Evolutionary conservation across 2,888 invertebrate species (phyloP).

Genomic region (Tipula vernalis): DNA sequence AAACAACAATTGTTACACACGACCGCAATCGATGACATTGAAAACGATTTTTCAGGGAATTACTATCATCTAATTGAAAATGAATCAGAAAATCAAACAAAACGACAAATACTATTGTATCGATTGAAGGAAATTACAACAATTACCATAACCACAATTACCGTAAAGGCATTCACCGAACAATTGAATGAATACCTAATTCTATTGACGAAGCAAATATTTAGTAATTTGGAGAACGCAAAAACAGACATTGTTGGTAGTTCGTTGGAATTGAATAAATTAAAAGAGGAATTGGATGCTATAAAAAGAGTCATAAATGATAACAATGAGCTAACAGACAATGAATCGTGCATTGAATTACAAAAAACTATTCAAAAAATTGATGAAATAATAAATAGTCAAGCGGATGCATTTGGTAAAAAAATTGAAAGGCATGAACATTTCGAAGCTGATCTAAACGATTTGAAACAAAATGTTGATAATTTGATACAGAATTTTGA

Average conservation of each 20-base stretch:
- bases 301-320: background rate
- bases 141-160: background rate
- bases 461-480: conserved; percentile 21
- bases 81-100: background rate
- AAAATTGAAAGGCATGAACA: background rate
- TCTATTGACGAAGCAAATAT: background rate
- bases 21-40: background rate
- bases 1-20: background rate
- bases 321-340: background rate
- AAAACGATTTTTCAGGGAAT: background rate
- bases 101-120: background rate
- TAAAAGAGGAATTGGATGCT: background rate
- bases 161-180: background rate
- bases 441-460: conserved; percentile 22
- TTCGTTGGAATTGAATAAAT: background rate
- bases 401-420: background rate
- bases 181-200: background rate
- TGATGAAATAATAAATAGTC: background rate
- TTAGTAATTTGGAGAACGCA: background rate
- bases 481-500: conserved; percentile 28
- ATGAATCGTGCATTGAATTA: background rate
- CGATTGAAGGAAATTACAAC: background rate
- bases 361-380: background rate
- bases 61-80: background rate
- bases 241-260: background rate